phyloP scores from a whole-genome alignment of 2,888 invertebrate species.

The Agrilus cyanescens region DNA sequence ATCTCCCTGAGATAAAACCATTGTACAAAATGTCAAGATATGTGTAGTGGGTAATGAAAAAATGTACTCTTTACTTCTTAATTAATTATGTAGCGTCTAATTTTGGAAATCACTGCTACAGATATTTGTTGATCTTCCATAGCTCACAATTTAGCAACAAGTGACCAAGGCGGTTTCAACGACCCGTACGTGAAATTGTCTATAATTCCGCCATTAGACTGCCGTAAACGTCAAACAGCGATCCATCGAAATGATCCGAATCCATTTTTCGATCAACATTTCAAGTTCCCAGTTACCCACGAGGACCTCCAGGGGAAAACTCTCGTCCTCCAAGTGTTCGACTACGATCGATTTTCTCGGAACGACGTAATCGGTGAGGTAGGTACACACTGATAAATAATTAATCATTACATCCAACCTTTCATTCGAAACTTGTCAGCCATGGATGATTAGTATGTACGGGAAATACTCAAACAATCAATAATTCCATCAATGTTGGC shows the following conservation, averaged over 20 bases:
- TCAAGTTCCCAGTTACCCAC: conserved; percentile 84
- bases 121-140: conserved; percentile 15
- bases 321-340: conserved; percentile 58
- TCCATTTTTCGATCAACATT: conserved; percentile 83
- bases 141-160: conserved; percentile 74
- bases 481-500: too few species aligned
- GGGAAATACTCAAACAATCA: too few species aligned
- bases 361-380: conserved; percentile 80
- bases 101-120: too few species aligned
- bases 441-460: too few species aligned
- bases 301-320: conserved; percentile 75
- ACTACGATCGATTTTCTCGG: conserved; percentile 63
- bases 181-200: conserved; percentile 79
- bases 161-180: conserved; percentile 77
- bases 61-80: too few species aligned
- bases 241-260: conserved; percentile 75
- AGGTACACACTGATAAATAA: too few species aligned
- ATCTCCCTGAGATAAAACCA: too few species aligned
- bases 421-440: too few species aligned
- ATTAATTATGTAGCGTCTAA: too few species aligned
- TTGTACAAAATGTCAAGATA: too few species aligned
- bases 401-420: conserved; percentile 22
- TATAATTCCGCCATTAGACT: conserved; percentile 73
- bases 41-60: too few species aligned
- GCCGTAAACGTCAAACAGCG: conserved; percentile 71